Conservation (phyloP, 2,113 vertebrate species). For the Toxotes chatareus region DNA sequence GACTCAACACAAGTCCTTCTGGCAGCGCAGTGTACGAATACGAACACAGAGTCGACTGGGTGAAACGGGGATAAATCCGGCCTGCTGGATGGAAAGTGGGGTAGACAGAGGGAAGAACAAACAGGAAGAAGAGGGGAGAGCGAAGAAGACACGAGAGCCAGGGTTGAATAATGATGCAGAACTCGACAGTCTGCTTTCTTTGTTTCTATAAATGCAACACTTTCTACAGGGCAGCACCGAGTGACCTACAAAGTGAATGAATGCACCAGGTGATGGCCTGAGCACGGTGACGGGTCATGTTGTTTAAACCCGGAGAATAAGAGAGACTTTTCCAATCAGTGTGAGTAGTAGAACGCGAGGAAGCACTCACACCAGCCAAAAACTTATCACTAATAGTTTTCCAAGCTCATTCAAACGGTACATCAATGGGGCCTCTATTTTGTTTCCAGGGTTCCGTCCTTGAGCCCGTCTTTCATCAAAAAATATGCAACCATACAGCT, state of each 20-base stretch:
- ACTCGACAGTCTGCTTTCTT: slow-evolving; percentile 5
- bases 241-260: background rate
- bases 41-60: slow-evolving; percentile 29
- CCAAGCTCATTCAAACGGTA: too few relatives aligned
- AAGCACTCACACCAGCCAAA: too few relatives aligned
- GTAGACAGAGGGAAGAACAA: slow-evolving; percentile 16
- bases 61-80: slow-evolving; percentile 49
- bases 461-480: too few relatives aligned
- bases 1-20: slow-evolving; percentile 53
- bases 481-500: too few relatives aligned
- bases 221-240: background rate
- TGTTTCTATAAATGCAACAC: background rate
- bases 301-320: too few relatives aligned
- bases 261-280: background rate
- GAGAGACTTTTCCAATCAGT: too few relatives aligned
- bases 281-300: background rate
- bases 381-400: too few relatives aligned
- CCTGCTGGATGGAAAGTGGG: slow-evolving; percentile 6
- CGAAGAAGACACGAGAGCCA: background rate
- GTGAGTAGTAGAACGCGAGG: too few relatives aligned
- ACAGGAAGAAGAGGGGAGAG: slow-evolving; percentile 4
- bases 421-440: too few relatives aligned
- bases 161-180: slow-evolving; percentile 26
- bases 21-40: slow-evolving; percentile 16
- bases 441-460: too few relatives aligned